These are phyloP conservation scores for Dipodomys ordii DNA, from an alignment of 2,113 vertebrate genomes.

Conservation along the genomic window DNA sequence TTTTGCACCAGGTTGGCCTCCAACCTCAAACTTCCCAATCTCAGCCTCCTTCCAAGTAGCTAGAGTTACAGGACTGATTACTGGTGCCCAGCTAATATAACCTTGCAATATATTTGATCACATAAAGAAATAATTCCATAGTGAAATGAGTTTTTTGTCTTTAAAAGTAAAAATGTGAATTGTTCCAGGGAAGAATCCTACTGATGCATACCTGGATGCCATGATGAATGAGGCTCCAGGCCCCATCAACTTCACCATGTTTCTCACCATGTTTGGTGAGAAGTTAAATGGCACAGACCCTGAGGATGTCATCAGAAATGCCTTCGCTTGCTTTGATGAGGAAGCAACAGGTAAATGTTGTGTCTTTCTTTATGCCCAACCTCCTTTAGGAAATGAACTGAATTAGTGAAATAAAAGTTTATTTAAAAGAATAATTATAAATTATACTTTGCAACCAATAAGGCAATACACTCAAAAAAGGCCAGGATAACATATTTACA, in stretches of 20 bases:
- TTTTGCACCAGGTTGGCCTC: too few species aligned
- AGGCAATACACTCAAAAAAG: not conserved
- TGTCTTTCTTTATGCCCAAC: not conserved
- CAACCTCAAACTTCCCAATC: too few species aligned
- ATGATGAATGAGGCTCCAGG: conserved; percentile 99
- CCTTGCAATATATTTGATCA: not conserved
- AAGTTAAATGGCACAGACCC: conserved; percentile 92
- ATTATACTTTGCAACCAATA: not conserved
- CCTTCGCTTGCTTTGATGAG: conserved; percentile 98
- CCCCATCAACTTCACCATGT: conserved; percentile 99
- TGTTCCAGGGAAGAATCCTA: conserved; percentile 94
- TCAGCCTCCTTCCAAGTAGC: too few species aligned
- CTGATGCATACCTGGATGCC: conserved; percentile 95
- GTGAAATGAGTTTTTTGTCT: conserved; percentile 5
- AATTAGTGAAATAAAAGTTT: too few species aligned
- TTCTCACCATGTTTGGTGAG: conserved; percentile 99
- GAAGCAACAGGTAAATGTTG: conserved; percentile 92
- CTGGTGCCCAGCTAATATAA: not conserved
- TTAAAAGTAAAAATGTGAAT: conserved; percentile 5
- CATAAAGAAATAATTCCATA: not conserved
- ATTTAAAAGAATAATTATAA: not conserved
- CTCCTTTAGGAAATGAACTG: not conserved
- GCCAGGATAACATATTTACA: not conserved
- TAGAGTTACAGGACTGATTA: too few species aligned
- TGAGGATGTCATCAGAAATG: conserved; percentile 97